Percentiles rank a stretch among this genome's conserved stretches.
phyloP scores from a whole-genome alignment of 2,888 invertebrate genomes.

The Stenchaetothrips biformis region DNA sequence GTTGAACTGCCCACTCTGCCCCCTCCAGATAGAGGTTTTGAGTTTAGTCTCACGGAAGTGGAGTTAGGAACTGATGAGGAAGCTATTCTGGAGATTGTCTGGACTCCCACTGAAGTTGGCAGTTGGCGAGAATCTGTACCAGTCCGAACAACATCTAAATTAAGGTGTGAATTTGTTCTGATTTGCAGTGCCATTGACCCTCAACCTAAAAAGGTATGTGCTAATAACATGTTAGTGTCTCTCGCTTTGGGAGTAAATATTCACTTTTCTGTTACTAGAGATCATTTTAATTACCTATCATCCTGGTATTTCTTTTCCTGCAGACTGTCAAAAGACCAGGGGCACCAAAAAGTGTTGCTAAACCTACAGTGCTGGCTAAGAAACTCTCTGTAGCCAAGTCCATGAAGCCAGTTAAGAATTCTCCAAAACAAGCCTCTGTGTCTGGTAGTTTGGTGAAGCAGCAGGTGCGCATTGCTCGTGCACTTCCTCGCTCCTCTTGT shows the following conservation, averaged over 20 bases:
- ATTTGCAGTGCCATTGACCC: background rate
- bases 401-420: background rate
- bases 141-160: slow-evolving; percentile 27
- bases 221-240: background rate
- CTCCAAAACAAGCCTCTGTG: background rate
- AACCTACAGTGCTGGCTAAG: slow-evolving; percentile 2
- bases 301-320: background rate
- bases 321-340: background rate
- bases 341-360: background rate
- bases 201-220: background rate
- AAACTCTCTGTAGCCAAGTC: background rate
- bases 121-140: slow-evolving; percentile 57
- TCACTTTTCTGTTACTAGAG: background rate
- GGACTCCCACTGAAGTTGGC: slow-evolving; percentile 59
- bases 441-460: background rate
- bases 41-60: slow-evolving; percentile 45
- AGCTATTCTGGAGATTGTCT: slow-evolving; percentile 55
- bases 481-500: slow-evolving; percentile 28
- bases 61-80: slow-evolving; percentile 53
- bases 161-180: background rate
- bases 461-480: background rate
- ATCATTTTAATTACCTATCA: background rate
- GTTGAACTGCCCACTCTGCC: background rate
- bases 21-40: background rate
- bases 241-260: background rate